A percentile compares a stretch with the other conserved stretches of the same genome.
These are phyloP conservation scores for Heteromormyrus szaboi DNA, from an alignment of 2,797 vertebrate species.

Conservation along the genomic window DNA sequence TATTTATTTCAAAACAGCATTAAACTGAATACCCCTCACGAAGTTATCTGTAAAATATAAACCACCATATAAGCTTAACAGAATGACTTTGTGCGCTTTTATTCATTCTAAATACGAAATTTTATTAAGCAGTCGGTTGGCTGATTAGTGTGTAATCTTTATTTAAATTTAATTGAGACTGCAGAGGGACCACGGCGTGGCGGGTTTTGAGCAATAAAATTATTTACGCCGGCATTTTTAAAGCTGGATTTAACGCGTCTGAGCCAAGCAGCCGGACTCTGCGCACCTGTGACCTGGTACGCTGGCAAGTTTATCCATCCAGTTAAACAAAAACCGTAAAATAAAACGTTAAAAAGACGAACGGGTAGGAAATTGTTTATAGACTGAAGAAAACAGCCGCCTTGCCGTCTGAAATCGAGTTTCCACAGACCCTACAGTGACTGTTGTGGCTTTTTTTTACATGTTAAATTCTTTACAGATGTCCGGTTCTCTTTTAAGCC, in stretches of 20 bases:
- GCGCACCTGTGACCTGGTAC: not conserved
- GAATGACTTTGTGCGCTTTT: not conserved
- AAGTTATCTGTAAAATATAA: not conserved
- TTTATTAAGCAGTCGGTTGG: not conserved
- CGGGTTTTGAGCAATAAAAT: not conserved
- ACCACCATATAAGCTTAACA: not conserved
- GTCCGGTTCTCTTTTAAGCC: conserved; percentile 1
- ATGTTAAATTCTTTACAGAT: conserved; percentile 23
- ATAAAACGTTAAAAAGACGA: not conserved
- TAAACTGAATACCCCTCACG: not conserved
- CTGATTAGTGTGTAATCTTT: not conserved
- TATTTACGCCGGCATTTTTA: not conserved
- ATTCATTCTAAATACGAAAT: not conserved
- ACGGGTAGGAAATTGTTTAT: not conserved
- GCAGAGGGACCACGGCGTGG: not conserved
- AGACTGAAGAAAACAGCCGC: not conserved
- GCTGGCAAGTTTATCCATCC: not conserved
- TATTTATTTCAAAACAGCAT: not conserved
- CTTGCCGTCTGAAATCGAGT: not conserved
- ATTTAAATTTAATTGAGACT: not conserved
- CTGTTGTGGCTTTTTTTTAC: conserved; percentile 14
- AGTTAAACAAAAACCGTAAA: not conserved
- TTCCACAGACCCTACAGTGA: conserved; percentile 10
- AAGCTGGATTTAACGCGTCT: not conserved
- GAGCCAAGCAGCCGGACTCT: not conserved